Evolutionary conservation across 2,797 vertebrate genomes (phyloP).

Genomic region (Hemibagrus guttatus): DNA sequence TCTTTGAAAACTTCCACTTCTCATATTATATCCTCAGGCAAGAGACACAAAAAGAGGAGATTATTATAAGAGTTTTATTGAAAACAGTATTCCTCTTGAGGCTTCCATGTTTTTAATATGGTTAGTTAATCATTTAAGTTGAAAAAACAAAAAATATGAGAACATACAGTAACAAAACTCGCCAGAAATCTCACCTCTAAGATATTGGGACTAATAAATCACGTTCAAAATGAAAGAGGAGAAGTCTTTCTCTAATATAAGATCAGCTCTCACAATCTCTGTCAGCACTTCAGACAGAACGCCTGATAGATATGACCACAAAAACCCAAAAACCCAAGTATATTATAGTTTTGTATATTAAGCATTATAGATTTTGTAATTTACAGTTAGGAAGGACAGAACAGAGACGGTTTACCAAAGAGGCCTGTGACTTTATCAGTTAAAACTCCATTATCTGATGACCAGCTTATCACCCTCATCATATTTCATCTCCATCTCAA

Average conservation of each 20-base stretch:
- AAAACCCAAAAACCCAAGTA: background rate
- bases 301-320: background rate
- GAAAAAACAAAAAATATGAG: background rate
- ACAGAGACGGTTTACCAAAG: constrained; percentile 74
- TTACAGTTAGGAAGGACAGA: background rate
- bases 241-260: constrained; percentile 86
- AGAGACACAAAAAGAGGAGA: background rate
- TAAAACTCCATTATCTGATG: constrained; percentile 80
- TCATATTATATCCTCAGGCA: constrained; percentile 86
- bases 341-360: background rate
- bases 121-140: too few relatives aligned
- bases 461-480: constrained; percentile 90
- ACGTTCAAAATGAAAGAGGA: constrained; percentile 85
- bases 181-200: constrained; percentile 82
- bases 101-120: too few relatives aligned
- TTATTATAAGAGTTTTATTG: background rate
- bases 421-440: constrained; percentile 89
- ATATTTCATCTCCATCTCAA: constrained; percentile 98
- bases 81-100: background rate
- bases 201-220: constrained; percentile 92
- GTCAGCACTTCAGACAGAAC: constrained; percentile 60
- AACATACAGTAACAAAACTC: background rate
- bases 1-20: constrained; percentile 93
- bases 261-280: constrained; percentile 89
- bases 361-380: background rate